phyloP scores from a whole-genome alignment of 1,140 invertebrate species.

The Scaptomyza pallida region DNA sequence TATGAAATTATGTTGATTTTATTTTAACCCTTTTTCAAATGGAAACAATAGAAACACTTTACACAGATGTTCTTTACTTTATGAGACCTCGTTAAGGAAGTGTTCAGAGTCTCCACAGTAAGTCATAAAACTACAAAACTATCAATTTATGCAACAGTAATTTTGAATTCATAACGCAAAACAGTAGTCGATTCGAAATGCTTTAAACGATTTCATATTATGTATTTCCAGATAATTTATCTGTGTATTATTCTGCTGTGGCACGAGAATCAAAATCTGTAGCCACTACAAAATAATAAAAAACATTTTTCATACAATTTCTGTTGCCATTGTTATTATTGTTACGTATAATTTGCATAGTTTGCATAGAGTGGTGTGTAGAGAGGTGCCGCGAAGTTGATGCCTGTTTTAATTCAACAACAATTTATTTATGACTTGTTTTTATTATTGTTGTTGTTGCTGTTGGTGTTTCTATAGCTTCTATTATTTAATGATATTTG shows the following conservation, averaged over 20 bases:
- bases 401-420: conserved; percentile 54
- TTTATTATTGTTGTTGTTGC: conserved; percentile 21
- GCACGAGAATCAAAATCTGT: conserved; percentile 16
- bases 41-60: conserved; percentile 27
- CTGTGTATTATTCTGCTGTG: conserved; percentile 41
- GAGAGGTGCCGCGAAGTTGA: not conserved
- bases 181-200: conserved; percentile 64
- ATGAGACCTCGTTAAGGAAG: not conserved
- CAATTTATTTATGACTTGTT: conserved; percentile 57
- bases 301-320: conserved; percentile 37
- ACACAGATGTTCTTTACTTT: conserved; percentile 6
- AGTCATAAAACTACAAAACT: conserved; percentile 11
- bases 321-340: conserved; percentile 37
- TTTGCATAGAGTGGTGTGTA: conserved; percentile 33
- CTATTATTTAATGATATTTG: conserved; percentile 69
- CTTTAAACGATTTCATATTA: conserved; percentile 64
- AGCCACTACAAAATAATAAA: conserved; percentile 28
- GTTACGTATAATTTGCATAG: conserved; percentile 45
- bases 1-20: too few species aligned
- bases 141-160: conserved; percentile 41
- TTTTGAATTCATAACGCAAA: conserved; percentile 27
- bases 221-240: conserved; percentile 46
- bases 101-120: not conserved
- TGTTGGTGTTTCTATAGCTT: conserved; percentile 14
- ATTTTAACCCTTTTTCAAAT: too few species aligned